A percentile compares a stretch with the other conserved stretches of the same genome.
Evolutionary conservation across 2,113 vertebrate genomes (phyloP).

Genomic region (Ailurus styani): DNA sequence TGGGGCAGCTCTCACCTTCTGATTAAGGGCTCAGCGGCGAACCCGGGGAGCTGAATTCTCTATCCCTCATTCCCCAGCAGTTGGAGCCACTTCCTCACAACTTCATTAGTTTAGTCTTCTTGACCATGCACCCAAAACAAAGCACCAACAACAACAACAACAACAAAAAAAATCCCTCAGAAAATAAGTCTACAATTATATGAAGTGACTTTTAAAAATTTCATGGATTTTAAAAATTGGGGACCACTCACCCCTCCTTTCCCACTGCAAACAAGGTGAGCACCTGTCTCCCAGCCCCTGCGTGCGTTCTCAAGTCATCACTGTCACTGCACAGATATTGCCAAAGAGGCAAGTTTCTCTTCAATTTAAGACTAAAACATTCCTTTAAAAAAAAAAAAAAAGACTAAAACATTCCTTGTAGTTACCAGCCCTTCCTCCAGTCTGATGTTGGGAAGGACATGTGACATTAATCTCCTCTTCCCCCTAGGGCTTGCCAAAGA

Average conservation of each 20-base stretch:
- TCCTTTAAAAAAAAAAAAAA: no score
- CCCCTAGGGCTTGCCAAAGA: constrained; percentile 37
- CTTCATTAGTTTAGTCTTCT: background rate
- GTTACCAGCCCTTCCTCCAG: constrained; percentile 41
- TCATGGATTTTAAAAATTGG: background rate
- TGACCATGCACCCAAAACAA: background rate
- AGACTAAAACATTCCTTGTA: constrained; percentile 56
- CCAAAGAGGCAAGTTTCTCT: constrained; percentile 35
- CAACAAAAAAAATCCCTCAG: background rate
- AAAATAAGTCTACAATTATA: background rate
- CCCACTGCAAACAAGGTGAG: background rate
- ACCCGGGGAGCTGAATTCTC: background rate
- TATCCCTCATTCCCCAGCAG: rapidly evolving
- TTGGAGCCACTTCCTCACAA: background rate
- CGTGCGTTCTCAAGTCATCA: background rate
- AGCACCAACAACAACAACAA: background rate
- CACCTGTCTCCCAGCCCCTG: background rate
- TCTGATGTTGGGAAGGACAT: constrained; percentile 38
- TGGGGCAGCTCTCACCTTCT: background rate
- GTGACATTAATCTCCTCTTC: constrained; percentile 58
- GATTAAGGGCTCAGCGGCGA: background rate
- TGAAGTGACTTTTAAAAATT: constrained; percentile 4
- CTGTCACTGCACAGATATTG: background rate
- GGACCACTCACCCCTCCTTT: background rate
- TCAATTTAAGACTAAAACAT: constrained; percentile 38